A percentile compares a stretch with the other conserved stretches of the same genome.
Conservation (phyloP, 2,888 invertebrate genomes). For the Bedellia somnulentella region DNA sequence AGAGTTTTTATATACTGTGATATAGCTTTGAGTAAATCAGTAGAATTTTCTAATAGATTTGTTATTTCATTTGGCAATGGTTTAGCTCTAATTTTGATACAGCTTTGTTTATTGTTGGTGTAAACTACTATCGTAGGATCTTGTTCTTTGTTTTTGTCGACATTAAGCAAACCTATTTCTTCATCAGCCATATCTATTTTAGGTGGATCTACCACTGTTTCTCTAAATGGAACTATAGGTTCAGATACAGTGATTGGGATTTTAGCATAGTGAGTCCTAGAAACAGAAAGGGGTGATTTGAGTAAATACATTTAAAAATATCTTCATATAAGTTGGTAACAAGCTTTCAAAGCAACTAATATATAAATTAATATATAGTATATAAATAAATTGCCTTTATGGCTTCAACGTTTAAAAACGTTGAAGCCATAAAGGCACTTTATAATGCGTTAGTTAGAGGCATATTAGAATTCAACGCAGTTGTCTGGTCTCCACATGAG, state of each 20-base stretch:
- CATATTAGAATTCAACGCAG: too few species aligned
- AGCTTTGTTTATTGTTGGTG: constrained; percentile 73
- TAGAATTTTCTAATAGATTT: constrained; percentile 69
- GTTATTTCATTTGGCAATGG: constrained; percentile 76
- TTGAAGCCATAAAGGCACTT: too few species aligned
- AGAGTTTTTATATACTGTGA: constrained; percentile 46
- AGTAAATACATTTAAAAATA: too few species aligned
- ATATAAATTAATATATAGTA: too few species aligned
- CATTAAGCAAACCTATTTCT: constrained; percentile 68
- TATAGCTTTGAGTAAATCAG: constrained; percentile 70
- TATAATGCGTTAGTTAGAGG: too few species aligned
- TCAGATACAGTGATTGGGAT: constrained; percentile 88
- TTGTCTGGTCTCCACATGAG: too few species aligned
- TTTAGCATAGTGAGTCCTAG: constrained; percentile 73
- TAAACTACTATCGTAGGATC: constrained; percentile 60
- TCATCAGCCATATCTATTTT: constrained; percentile 85
- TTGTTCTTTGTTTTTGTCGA: constrained; percentile 41
- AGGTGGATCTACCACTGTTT: constrained; percentile 84
- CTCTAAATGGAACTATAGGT: constrained; percentile 95
- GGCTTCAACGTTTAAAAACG: too few species aligned
- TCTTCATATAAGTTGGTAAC: too few species aligned
- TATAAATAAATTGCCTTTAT: too few species aligned
- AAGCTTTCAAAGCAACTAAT: too few species aligned
- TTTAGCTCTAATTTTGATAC: constrained; percentile 73
- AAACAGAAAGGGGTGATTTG: constrained; percentile 11